Evolutionary conservation across 1,140 invertebrate genomes (phyloP).

Genomic region (Drosophila rufa): DNA sequence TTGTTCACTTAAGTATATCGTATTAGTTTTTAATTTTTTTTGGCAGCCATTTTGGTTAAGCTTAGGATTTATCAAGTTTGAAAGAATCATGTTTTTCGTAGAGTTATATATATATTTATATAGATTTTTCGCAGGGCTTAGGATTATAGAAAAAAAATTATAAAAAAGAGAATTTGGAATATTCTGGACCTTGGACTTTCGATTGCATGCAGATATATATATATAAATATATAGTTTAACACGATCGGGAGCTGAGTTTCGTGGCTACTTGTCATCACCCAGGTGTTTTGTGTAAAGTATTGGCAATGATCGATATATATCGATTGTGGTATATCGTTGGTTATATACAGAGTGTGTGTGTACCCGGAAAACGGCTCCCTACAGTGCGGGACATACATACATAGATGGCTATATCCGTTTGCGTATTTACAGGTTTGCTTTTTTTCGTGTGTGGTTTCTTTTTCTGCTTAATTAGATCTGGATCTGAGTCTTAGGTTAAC

Average conservation of each 20-base stretch:
- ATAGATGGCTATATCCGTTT: conserved; percentile 51
- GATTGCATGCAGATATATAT: conserved; percentile 38
- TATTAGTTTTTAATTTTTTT: conserved; percentile 33
- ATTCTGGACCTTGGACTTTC: conserved; percentile 6
- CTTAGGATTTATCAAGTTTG: conserved; percentile 65
- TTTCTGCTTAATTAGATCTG: conserved; percentile 5
- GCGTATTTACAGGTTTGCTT: conserved; percentile 62
- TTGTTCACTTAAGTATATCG: conserved; percentile 51
- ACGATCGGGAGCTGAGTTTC: conserved; percentile 25
- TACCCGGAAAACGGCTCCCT: conserved; percentile 23
- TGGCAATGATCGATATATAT: conserved; percentile 8
- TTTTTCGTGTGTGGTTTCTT: conserved; percentile 26
- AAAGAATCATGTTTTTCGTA: conserved; percentile 14
- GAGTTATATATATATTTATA: conserved; percentile 22
- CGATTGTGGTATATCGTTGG: conserved; percentile 13
- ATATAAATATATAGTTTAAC: conserved; percentile 11
- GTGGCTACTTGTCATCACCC: conserved; percentile 14
- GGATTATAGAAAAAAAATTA: conserved; percentile 15
- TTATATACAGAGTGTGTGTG: conserved; percentile 52
- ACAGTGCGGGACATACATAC: conserved; percentile 36
- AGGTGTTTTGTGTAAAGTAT: conserved; percentile 30
- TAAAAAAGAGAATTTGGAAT: conserved; percentile 10
- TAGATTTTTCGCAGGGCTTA: conserved; percentile 14
- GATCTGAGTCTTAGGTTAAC: conserved; percentile 38
- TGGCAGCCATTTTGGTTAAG: conserved; percentile 57